phyloP scores from a whole-genome alignment of 2,113 vertebrate species.

The Pelvicachromis taeniatus region DNA sequence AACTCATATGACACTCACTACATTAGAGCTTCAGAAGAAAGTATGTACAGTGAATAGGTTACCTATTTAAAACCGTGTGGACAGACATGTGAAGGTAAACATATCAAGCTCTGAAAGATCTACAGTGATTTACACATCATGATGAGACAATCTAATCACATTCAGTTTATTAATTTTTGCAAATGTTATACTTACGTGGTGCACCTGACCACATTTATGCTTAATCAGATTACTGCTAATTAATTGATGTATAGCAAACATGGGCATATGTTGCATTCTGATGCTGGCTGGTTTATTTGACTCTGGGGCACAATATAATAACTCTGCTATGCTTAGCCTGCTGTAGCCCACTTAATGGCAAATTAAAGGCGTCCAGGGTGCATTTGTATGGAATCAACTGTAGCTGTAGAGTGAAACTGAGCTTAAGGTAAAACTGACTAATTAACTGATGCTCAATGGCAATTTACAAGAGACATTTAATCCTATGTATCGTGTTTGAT shows the following conservation, averaged over 20 bases:
- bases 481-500: neutral
- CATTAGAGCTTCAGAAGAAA: neutral
- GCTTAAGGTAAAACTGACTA: neutral
- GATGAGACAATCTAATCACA: neutral
- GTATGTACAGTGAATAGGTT: neutral
- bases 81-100: neutral
- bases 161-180: neutral
- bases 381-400: neutral
- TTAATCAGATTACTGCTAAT: neutral
- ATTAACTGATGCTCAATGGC: neutral
- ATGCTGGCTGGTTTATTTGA: neutral
- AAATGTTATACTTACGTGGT: neutral
- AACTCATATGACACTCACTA: neutral
- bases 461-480: neutral
- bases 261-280: neutral
- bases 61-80: neutral
- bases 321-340: neutral
- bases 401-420: neutral
- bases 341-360: neutral
- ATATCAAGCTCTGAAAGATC: neutral
- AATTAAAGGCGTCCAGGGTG: neutral
- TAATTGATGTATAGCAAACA: neutral
- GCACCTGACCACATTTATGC: neutral
- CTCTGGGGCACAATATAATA: neutral
- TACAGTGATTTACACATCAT: neutral